Percentiles rank a stretch among this genome's conserved stretches.
These are phyloP conservation scores for Netelia virgata DNA, from an alignment of 2,888 invertebrate genomes.

Conservation along the genomic window DNA sequence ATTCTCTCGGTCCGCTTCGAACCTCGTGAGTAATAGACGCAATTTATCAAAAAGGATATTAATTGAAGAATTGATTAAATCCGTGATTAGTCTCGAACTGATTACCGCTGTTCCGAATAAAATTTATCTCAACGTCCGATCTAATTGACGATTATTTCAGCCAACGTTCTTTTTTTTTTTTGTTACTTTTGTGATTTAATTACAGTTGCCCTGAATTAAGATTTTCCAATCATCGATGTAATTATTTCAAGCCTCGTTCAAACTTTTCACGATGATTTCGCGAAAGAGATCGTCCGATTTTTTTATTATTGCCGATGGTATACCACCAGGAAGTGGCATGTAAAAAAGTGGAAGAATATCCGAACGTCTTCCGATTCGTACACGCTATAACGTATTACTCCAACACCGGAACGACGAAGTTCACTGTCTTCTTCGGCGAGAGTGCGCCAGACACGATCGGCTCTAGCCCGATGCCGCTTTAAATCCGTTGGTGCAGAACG, in stretches of 20 bases:
- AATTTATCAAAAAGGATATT: too few species aligned
- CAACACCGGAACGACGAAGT: conserved; percentile 59
- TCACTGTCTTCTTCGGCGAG: conserved; percentile 56
- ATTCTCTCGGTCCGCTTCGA: not conserved
- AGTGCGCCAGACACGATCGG: conserved; percentile 61
- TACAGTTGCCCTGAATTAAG: not conserved
- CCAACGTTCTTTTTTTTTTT: not conserved
- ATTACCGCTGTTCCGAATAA: not conserved
- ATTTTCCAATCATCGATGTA: not conserved
- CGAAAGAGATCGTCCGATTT: conserved; percentile 17
- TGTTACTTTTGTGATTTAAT: not conserved
- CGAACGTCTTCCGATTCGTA: conserved; percentile 17
- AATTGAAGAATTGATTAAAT: not conserved
- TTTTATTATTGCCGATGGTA: conserved; percentile 16
- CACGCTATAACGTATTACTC: conserved; percentile 38
- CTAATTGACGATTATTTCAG: not conserved
- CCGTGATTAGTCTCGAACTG: not conserved
- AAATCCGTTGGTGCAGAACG: conserved; percentile 69
- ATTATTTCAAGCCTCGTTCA: not conserved
- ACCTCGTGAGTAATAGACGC: too few species aligned
- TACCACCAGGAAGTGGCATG: conserved; percentile 45
- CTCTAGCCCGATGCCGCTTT: conserved; percentile 56
- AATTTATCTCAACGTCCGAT: not conserved
- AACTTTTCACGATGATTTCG: not conserved
- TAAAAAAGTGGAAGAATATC: conserved; percentile 30